Evolutionary conservation across 2,113 vertebrate genomes (phyloP), one percentile per base, ranked within the genome.

Genomic region (Dipodomys ordii): DNA sequence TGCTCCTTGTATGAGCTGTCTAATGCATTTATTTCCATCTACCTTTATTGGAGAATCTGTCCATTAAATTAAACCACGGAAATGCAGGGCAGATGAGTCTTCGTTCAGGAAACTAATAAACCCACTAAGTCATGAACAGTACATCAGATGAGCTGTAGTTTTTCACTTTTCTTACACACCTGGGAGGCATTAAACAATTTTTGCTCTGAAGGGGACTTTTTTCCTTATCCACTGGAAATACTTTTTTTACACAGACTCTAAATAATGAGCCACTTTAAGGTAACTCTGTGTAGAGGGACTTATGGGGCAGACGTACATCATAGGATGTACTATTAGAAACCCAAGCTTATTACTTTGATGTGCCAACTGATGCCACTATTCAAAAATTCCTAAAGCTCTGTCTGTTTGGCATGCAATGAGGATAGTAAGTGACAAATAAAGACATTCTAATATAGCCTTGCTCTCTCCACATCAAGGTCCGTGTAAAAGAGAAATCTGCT

Each of bases 81-180:
- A 97, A 97, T 78, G 32, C 81, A 93, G 53, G 91, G 81, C 20
- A 35, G 95, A 96, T 80, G 97, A 94, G 83, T 96, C 90, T 95
- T 96, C 44, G 16, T 97, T 97, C 92, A n/a, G 71, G 92, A 77
- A 97, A 95, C 88, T 93, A 97, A 96, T 97, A 95, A 97, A 30
- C 93, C 95, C 93, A 92, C 83, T 93, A 97, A 96, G 92, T 93
- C 95, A 95, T 81, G 94, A 97, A 62, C 84, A 83, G 87, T 96
- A 83, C 64, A 90, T 96, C 83, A 93, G 93, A 96, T 86, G 84
- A 96, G 84, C 74, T 93, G 71, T 79, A 0, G 0, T 96, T 97
- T 98, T 97, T 96, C 78, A 97, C 97, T 97, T 97, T 95, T 96
- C 96, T 96, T 96, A 94, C 91, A 93, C 96, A 97, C 95, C 96